Conservation (phyloP, 2,888 invertebrate species). For the Thecophora atra region DNA sequence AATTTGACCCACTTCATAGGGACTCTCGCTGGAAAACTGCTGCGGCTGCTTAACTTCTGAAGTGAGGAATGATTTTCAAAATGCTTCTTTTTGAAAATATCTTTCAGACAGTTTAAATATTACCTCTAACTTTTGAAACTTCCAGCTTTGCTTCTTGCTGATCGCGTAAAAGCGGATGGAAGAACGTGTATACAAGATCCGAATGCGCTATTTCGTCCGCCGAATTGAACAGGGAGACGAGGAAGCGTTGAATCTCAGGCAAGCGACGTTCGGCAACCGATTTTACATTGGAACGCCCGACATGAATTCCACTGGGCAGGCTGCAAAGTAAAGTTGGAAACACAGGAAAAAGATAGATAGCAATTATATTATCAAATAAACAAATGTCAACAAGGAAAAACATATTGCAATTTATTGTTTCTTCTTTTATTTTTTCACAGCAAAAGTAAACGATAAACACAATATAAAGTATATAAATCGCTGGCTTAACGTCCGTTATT, state of each 20-base stretch:
- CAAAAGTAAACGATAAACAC: not conserved
- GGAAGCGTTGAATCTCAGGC: constrained; percentile 87
- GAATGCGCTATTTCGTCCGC: constrained; percentile 95
- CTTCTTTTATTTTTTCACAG: too few relatives aligned
- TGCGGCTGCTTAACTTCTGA: constrained; percentile 46
- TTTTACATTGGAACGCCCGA: constrained; percentile 92
- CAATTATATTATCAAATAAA: too few relatives aligned
- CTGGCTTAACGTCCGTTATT: too few relatives aligned
- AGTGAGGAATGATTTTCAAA: constrained; percentile 16
- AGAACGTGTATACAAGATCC: constrained; percentile 97
- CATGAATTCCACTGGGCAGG: constrained; percentile 78
- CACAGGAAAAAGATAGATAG: not conserved
- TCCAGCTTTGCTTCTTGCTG: constrained; percentile 89
- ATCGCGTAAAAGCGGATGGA: constrained; percentile 94
- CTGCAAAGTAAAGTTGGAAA: constrained; percentile 63
- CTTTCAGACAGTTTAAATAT: constrained; percentile 35
- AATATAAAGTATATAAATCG: too few relatives aligned
- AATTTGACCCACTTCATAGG: constrained; percentile 75
- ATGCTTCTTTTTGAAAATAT: not conserved
- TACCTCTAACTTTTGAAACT: constrained; percentile 81
- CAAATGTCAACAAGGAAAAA: too few relatives aligned
- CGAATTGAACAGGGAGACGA: constrained; percentile 84
- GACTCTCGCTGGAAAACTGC: constrained; percentile 55
- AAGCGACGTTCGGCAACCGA: constrained; percentile 94
- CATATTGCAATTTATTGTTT: too few relatives aligned